Percentiles rank a stretch among this genome's conserved stretches.
Conservation (phyloP, 2,888 invertebrate species). For the Teinopalpus imperialis region DNA sequence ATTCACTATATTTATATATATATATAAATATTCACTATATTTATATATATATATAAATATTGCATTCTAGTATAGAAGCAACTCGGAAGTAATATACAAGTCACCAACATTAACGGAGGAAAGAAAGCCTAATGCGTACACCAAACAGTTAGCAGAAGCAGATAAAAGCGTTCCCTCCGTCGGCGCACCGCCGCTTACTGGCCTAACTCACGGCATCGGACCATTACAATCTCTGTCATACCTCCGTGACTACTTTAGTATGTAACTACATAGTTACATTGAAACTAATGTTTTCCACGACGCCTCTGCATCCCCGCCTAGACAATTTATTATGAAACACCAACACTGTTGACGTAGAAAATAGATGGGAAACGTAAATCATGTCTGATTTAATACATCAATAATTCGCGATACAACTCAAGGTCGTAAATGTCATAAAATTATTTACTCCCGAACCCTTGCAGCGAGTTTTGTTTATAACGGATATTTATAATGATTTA, state of each 20-base stretch:
- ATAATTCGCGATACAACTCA: constrained; percentile 63
- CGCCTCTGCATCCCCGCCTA: constrained; percentile 22
- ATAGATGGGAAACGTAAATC: too few relatives aligned
- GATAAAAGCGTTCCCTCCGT: constrained; percentile 25
- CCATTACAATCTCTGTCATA: constrained; percentile 21
- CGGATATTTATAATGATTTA: constrained; percentile 72
- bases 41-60: too few relatives aligned
- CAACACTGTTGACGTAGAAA: too few relatives aligned
- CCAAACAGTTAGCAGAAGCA: constrained; percentile 13
- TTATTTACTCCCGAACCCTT: constrained; percentile 68
- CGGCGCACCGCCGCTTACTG: constrained; percentile 21
- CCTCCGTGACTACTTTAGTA: constrained; percentile 31
- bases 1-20: too few relatives aligned
- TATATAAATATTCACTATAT: too few relatives aligned
- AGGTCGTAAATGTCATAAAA: constrained; percentile 66
- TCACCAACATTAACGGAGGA: constrained; percentile 20
- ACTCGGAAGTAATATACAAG: constrained; percentile 3
- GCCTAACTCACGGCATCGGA: constrained; percentile 20
- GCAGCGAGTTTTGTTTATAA: constrained; percentile 64
- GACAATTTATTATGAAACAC: too few relatives aligned
- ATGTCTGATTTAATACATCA: too few relatives aligned
- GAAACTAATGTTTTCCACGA: constrained; percentile 29
- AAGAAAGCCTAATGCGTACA: constrained; percentile 22
- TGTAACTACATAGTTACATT: constrained; percentile 37
- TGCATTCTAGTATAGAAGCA: too few relatives aligned